Evolutionary conservation across 2,113 vertebrate genomes (phyloP), one percentile per base, ranked within the genome.

Genomic region (Prinia subflava): DNA sequence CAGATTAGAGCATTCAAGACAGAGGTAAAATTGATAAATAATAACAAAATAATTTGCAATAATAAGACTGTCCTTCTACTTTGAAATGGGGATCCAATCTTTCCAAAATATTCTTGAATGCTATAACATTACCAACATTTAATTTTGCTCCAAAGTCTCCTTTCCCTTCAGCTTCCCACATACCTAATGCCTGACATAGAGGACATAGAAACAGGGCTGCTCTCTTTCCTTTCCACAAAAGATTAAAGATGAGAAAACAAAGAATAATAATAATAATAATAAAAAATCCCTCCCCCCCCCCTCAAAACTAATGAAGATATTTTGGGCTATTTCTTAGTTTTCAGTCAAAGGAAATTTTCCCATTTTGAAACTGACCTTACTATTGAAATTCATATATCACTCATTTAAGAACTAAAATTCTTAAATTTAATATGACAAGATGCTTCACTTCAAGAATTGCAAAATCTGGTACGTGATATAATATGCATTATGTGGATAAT

Each of bases 1-100:
- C 35, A 87, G 27, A 71, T 84, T 9, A 70, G 21, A 69, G 7
- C 5, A 13, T 44, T 79, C 1, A 15, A 3, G 6, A 28, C 24
- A 76, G 19, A 57, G 10, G 1, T 15, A 37, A 65, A 59, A 30
- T 33, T 59, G 27, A 37, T 17, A 62, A 67, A 81, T 39, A 63
- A 52, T 3, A 64, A 12, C 33, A 46, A 83, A 91, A 35, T 27
- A 42, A 77, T 10, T 69, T 52, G 3, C 1, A 28, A 56, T 37
- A 4, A 7, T 65, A n/a, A 14, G 3, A 28, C 10, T 64, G 24
- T 37, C 11, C 20, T 87, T 63, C 12, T 63, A 10, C 20, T 11
- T 63, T 8, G 3, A 1, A 14, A 18, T 15, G 8, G 1, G 3
- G 0, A 0, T 9, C 21, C 8, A 55, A 2, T 47, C 52, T 63